A percentile compares a stretch with the other conserved stretches of the same genome.
phyloP scores from a whole-genome alignment of 1,140 invertebrate species.

The Drosophila bocqueti region DNA sequence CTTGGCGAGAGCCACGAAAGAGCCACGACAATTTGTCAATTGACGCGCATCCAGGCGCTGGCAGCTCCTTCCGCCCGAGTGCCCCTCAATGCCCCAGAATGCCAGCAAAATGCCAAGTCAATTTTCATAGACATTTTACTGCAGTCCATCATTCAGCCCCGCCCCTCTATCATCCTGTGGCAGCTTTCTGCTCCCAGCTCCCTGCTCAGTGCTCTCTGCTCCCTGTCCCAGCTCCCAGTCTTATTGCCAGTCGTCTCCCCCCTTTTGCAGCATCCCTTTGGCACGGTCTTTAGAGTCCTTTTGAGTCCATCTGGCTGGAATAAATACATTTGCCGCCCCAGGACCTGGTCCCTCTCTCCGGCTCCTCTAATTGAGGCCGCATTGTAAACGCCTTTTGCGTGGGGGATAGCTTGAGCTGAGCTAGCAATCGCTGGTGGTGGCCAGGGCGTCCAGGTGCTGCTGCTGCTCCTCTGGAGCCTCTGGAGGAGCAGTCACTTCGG shows the following conservation, averaged over 20 bases:
- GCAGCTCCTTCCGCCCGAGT: constrained; percentile 72
- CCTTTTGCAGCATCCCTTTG: constrained; percentile 14
- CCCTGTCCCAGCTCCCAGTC: not conserved
- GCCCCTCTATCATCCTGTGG: not conserved
- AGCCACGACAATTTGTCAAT: constrained; percentile 70
- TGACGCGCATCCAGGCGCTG: constrained; percentile 75
- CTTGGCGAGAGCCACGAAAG: not conserved
- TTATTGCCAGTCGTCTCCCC: not conserved
- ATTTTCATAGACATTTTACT: constrained; percentile 72
- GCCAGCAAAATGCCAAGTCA: constrained; percentile 45
- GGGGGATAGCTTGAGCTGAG: not conserved
- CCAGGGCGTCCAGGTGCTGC: not conserved
- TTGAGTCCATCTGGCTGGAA: constrained; percentile 76
- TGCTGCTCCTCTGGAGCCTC: not conserved
- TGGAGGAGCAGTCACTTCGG: not conserved
- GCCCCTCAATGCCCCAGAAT: constrained; percentile 57
- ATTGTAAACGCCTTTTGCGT: not conserved
- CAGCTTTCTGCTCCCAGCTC: not conserved
- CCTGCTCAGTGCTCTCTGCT: too few species aligned
- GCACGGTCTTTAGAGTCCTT: constrained; percentile 65
- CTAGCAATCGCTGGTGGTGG: constrained; percentile 23
- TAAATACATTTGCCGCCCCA: constrained; percentile 72
- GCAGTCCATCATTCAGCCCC: constrained; percentile 45
- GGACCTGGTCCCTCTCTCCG: constrained; percentile 1
- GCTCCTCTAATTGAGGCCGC: constrained; percentile 10